These are phyloP conservation scores for Chrysaora quinquecirrha DNA, from an alignment of 30 jellyfish, hydroid and myxozoan species.

Conservation along the genomic window DNA sequence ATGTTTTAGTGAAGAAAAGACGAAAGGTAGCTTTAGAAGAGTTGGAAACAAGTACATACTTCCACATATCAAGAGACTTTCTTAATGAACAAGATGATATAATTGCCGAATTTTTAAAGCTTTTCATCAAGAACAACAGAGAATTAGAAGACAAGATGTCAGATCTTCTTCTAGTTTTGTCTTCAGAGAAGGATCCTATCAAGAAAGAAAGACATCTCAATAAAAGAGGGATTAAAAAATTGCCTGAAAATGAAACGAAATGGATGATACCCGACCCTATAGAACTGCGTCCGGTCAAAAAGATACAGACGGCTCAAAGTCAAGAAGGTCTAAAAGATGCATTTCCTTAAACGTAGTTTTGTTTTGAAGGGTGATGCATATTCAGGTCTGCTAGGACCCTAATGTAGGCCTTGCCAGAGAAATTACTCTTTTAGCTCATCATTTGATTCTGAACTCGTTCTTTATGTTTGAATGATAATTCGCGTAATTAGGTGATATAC, in stretches of 20 bases:
- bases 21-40: conserved; percentile 28
- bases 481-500: too few species aligned
- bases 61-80: conserved; percentile 12
- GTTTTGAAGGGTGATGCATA: too few species aligned
- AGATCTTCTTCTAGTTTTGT: conserved; percentile 12
- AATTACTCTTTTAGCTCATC: too few species aligned
- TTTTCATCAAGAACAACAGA: conserved; percentile 9
- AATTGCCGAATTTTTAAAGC: conserved; percentile 28
- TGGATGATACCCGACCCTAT: neutral
- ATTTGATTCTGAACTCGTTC: too few species aligned
- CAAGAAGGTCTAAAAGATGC: too few species aligned
- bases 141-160: neutral
- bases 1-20: conserved; percentile 27
- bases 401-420: too few species aligned
- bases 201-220: conserved; percentile 2
- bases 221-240: conserved; percentile 7
- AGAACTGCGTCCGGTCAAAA: neutral
- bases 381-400: too few species aligned
- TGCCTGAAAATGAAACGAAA: conserved; percentile 16
- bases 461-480: too few species aligned
- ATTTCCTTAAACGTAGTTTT: neutral
- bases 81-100: conserved; percentile 43
- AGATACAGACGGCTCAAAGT: neutral
- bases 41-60: conserved; percentile 31
- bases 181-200: neutral